Evolutionary conservation across 2,797 vertebrate species (phyloP).

Genomic region (Coregonus sp.): DNA sequence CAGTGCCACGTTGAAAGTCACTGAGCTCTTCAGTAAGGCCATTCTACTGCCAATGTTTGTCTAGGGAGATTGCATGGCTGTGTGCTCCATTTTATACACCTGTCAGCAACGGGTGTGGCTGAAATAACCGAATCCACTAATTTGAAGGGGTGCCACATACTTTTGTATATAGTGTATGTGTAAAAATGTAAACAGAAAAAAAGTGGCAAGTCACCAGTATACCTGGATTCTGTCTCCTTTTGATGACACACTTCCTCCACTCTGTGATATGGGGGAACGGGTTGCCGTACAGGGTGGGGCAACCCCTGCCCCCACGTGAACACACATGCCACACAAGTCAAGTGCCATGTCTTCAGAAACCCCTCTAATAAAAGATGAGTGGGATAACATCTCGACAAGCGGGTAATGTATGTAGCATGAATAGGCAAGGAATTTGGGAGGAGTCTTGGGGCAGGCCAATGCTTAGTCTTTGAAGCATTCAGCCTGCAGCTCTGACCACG

Average conservation of each 20-base stretch:
- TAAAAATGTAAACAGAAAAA: too few species aligned
- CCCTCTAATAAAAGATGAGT: constrained; percentile 28
- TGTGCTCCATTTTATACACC: too few species aligned
- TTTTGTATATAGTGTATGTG: too few species aligned
- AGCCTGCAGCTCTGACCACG: constrained; percentile 11
- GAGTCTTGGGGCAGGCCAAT: constrained; percentile 18
- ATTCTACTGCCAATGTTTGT: too few species aligned
- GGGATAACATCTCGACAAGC: constrained; percentile 35
- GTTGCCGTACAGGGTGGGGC: constrained; percentile 20
- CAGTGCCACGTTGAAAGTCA: too few species aligned
- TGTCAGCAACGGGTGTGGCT: too few species aligned
- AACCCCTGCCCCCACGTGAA: too few species aligned
- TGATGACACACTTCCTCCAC: constrained; percentile 52
- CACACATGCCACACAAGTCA: background rate
- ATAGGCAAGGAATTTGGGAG: constrained; percentile 54
- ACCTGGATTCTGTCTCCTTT: constrained; percentile 36
- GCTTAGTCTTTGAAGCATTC: constrained; percentile 31
- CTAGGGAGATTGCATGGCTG: too few species aligned
- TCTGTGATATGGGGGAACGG: constrained; percentile 46
- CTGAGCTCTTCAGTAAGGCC: too few species aligned
- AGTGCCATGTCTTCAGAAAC: constrained; percentile 4
- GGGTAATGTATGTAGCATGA: constrained; percentile 45
- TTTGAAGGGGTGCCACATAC: too few species aligned
- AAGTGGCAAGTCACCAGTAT: background rate
- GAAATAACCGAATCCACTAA: too few species aligned